A percentile compares a stretch with the other conserved stretches of the same genome.
Evolutionary conservation across 30 jellyfish, hydroid and myxozoan genomes (phyloP).

Genomic region (Catostylus mosaicus): DNA sequence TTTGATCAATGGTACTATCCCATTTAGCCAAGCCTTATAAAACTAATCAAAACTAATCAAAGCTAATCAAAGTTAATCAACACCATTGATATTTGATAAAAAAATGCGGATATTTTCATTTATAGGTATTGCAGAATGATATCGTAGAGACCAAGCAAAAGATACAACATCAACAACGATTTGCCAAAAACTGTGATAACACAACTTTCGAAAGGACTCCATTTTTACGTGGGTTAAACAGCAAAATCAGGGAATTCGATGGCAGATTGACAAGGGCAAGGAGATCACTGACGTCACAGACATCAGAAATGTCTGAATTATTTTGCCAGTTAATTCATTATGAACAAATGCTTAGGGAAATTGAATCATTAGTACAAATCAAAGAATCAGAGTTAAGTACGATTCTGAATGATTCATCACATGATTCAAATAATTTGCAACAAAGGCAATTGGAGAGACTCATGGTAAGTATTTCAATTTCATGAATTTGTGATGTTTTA

Average conservation of each 20-base stretch:
- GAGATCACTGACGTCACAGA: constrained; percentile 33
- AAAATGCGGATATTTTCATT: no score
- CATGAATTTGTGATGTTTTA: not conserved
- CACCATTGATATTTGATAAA: no score
- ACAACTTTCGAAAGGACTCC: constrained; percentile 17
- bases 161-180: constrained; percentile 48
- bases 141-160: constrained; percentile 39
- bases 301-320: constrained; percentile 39
- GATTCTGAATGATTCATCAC: constrained; percentile 13
- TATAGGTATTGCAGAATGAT: constrained; percentile 64
- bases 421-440: constrained; percentile 28
- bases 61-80: no score
- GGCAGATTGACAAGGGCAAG: constrained; percentile 12
- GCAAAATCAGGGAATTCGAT: constrained; percentile 14
- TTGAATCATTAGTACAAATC: constrained; percentile 70
- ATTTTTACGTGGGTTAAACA: constrained; percentile 1
- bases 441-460: constrained; percentile 39
- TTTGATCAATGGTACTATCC: no score
- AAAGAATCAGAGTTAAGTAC: constrained; percentile 74
- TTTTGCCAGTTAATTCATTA: constrained; percentile 66
- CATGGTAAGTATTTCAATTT: constrained; percentile 32
- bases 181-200: not conserved
- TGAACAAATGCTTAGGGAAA: constrained; percentile 80
- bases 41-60: no score
- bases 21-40: no score